Evolutionary conservation across 92 coral and sea anemone genomes (phyloP).

Genomic region (Epizoanthus stellaris): DNA sequence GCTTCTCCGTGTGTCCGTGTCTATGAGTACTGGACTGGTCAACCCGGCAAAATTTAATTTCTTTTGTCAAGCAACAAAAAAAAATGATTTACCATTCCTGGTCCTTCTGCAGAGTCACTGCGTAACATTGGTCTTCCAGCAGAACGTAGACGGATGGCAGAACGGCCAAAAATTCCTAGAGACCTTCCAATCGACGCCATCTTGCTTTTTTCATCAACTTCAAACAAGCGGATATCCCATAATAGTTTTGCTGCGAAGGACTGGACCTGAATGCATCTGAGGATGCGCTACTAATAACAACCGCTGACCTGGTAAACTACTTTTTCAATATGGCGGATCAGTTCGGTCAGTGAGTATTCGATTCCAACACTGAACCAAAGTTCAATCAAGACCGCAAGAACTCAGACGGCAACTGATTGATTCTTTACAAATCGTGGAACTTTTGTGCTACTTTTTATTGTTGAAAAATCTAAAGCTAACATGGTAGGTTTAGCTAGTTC

Average conservation of each 20-base stretch:
- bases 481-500: no score
- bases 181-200: conserved; percentile 92
- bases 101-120: conserved; percentile 82
- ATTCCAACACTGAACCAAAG: background rate
- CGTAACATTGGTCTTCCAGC: conserved; percentile 80
- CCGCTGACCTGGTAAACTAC: conserved; percentile 50
- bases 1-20: no score
- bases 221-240: conserved; percentile 38
- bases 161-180: conserved; percentile 88
- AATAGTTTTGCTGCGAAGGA: conserved; percentile 32
- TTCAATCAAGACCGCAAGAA: background rate
- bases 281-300: conserved; percentile 24
- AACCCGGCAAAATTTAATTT: background rate
- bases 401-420: no score
- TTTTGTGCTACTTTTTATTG: no score
- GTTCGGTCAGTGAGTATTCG: background rate
- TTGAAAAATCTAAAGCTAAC: no score
- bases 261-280: conserved; percentile 6
- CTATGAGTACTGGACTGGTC: no score
- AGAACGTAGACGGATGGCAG: conserved; percentile 89
- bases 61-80: background rate
- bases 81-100: conserved; percentile 77
- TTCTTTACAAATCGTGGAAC: no score
- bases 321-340: conserved; percentile 56
- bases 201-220: conserved; percentile 54